Evolutionary conservation across 30 jellyfish, hydroid and myxozoan species (phyloP).

Genomic region (Catostylus mosaicus): DNA sequence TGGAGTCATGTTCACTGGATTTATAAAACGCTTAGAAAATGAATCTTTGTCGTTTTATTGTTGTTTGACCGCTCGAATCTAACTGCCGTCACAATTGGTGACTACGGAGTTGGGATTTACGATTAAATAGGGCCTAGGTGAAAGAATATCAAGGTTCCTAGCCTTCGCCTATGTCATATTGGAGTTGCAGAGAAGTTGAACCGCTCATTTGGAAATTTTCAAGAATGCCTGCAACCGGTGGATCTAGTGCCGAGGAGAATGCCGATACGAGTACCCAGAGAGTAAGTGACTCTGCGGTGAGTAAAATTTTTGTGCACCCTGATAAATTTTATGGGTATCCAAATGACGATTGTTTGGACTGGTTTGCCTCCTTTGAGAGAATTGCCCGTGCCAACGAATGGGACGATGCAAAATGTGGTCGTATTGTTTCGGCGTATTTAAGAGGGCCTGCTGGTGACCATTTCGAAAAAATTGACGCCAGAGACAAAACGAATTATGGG

Average conservation of each 20-base stretch:
- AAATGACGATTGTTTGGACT: slow-evolving; percentile 27
- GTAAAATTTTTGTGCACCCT: slow-evolving; percentile 40
- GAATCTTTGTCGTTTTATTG: too few species aligned
- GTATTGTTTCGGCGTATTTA: slow-evolving; percentile 50
- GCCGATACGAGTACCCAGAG: too few species aligned
- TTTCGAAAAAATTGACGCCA: slow-evolving; percentile 23
- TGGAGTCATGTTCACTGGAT: slow-evolving; percentile 16
- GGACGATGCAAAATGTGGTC: slow-evolving; percentile 36
- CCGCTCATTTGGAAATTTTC: slow-evolving; percentile 1
- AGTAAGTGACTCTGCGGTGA: slow-evolving; percentile 10
- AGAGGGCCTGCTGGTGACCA: too few species aligned
- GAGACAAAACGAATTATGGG: slow-evolving; percentile 16
- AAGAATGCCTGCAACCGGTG: slow-evolving; percentile 15
- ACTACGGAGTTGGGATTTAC: slow-evolving; percentile 17
- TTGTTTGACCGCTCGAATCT: too few species aligned
- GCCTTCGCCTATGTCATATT: slow-evolving; percentile 12
- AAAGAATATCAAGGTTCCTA: slow-evolving; percentile 10
- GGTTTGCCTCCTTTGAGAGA: slow-evolving; percentile 55
- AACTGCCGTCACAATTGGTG: too few species aligned
- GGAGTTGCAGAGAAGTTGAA: slow-evolving; percentile 3
- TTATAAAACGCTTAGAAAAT: too few species aligned
- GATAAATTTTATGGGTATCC: slow-evolving; percentile 57
- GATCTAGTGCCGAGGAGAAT: too few species aligned
- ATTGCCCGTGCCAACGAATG: slow-evolving; percentile 47
- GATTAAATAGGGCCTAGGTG: slow-evolving; percentile 55